A percentile compares a stretch with the other conserved stretches of the same genome.
These are phyloP conservation scores for Perodicticus potto DNA, from an alignment of 2,797 vertebrate species.

Conservation along the genomic window DNA sequence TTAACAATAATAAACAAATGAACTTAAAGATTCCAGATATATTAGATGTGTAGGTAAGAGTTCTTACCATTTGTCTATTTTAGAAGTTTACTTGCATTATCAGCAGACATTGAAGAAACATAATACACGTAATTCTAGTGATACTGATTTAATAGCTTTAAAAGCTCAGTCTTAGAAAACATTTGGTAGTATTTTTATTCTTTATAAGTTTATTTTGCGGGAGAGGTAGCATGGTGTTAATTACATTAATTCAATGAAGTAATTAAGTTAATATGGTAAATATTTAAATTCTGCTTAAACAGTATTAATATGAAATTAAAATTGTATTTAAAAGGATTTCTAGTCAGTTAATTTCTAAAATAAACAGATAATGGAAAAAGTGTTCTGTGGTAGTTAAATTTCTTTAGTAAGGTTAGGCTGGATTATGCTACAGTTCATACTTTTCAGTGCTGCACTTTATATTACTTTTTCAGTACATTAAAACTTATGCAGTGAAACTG, in stretches of 20 bases:
- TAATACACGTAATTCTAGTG: conserved; percentile 61
- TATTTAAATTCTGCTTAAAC: conserved; percentile 67
- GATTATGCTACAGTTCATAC: conserved; percentile 89
- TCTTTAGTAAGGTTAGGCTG: conserved; percentile 80
- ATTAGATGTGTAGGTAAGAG: conserved; percentile 68
- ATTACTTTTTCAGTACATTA: conserved; percentile 93
- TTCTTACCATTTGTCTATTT: conserved; percentile 78
- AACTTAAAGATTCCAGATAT: conserved; percentile 75
- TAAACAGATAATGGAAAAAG: conserved; percentile 72
- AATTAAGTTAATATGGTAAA: conserved; percentile 80
- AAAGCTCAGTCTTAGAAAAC: conserved; percentile 72
- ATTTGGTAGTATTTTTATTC: conserved; percentile 71
- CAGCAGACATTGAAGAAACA: conserved; percentile 80
- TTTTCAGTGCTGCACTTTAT: conserved; percentile 88
- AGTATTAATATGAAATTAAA: conserved; percentile 72
- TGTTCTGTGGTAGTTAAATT: conserved; percentile 72
- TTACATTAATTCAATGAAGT: conserved; percentile 76
- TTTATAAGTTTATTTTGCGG: conserved; percentile 61
- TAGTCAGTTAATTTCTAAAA: conserved; percentile 77
- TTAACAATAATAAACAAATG: conserved; percentile 57
- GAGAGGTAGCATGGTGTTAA: background rate
- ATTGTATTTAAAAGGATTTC: conserved; percentile 76
- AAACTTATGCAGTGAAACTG: conserved; percentile 93
- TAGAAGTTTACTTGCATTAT: conserved; percentile 69
- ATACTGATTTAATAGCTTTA: conserved; percentile 74